Base-by-base conservation (phyloP, 2,888 invertebrate genomes). In the Ganaspis brasiliensis region DNA sequence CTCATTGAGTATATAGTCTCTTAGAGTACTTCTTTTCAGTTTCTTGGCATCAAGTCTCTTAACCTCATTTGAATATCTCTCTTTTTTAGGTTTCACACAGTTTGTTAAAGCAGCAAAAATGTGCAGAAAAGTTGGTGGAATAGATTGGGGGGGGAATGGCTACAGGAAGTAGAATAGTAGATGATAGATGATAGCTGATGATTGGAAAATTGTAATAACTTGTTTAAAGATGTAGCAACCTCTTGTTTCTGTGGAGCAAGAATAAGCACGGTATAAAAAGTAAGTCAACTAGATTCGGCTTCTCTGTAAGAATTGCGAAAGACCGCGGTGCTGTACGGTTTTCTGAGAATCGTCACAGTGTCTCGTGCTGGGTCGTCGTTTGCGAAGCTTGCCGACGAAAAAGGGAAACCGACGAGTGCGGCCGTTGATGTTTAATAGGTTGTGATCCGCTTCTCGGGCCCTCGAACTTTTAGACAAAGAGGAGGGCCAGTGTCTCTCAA, bases 401-500 rank as follows among this genome's bases (percentile, higher is more conserved):
- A 73, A 76, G 77, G 79, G 80, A 80, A 81, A 82, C 76, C 79
- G 76, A 81, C 77, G 49, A 71, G 57, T 31, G 81, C 78, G 73
- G 84, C 83, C 83, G 85, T 82, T 82, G 86, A 84, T 84, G 83
- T 72, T 82, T 87, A 87, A 87, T 86, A 87, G 84, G 82, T 79
- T 74, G 82, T 77, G 81, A 84, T 82, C 80, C 74, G 72, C 73
- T 74, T 73, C 75, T 78, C 31, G 59, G 21, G 71, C 59, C 19
- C 72, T 63, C 70, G 57, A 55, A 76, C 70, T 79, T 84, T 78
- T 80, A 82, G 83, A 85, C 85, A 79, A 83, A 80, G 84, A 84
- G 82, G 83, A 86, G 79, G 77, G 75, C 78, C 26, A 35, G 52
- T 12, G 45, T 19, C 40, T 56, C 71, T 16, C 74, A 82, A 78